Percentiles rank a stretch among this genome's conserved stretches.
These are phyloP conservation scores for Orthosia gracilis DNA, from an alignment of 2,888 invertebrate genomes.

Conservation along the genomic window DNA sequence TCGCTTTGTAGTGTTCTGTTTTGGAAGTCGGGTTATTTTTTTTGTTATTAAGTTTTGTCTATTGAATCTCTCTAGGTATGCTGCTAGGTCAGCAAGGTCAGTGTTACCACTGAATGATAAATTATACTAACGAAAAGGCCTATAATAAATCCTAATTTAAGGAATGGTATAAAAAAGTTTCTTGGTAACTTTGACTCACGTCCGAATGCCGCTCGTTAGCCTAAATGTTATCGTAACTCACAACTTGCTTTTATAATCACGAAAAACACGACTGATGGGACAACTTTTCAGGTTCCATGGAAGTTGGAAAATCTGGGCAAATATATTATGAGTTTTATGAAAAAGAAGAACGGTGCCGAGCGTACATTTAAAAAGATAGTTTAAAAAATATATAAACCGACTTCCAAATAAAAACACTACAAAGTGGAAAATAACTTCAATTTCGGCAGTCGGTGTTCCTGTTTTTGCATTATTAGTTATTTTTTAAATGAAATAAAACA, in stretches of 20 bases:
- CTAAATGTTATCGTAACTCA: constrained; percentile 4
- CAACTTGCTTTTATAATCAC: constrained; percentile 11
- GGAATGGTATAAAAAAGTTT: constrained; percentile 18
- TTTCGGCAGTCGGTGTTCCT: too few species aligned
- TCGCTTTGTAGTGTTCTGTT: too few species aligned
- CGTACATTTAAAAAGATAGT: background rate
- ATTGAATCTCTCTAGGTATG: too few species aligned
- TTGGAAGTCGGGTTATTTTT: too few species aligned
- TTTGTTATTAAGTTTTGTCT: too few species aligned
- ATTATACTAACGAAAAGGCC: too few species aligned
- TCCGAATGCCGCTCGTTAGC: constrained; percentile 22
- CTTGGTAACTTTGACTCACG: constrained; percentile 3
- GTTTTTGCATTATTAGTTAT: too few species aligned
- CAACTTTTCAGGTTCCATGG: background rate
- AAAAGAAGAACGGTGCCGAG: background rate
- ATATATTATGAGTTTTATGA: background rate
- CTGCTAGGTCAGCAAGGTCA: too few species aligned
- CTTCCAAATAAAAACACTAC: too few species aligned
- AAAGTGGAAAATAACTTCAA: too few species aligned
- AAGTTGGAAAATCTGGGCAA: background rate
- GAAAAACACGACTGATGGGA: background rate
- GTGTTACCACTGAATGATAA: too few species aligned
- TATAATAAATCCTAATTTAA: background rate
- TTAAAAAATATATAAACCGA: background rate
- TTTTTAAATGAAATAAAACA: too few species aligned